phyloP scores from a whole-genome alignment of 1,140 invertebrate genomes.

The Halesus radiatus region DNA sequence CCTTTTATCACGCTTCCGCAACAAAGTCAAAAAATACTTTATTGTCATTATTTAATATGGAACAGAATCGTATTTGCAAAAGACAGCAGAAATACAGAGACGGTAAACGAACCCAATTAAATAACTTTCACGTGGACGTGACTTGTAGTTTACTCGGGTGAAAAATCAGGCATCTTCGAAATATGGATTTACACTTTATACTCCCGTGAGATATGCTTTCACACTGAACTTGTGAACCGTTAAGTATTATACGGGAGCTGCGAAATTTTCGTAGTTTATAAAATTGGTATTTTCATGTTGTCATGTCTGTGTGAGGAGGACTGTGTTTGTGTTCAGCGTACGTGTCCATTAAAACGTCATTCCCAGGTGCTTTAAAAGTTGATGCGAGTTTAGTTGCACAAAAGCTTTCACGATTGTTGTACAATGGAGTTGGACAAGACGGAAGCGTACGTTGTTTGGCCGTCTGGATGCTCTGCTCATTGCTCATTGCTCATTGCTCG shows the following conservation, averaged over 20 bases:
- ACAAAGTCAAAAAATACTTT: no score
- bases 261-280: not conserved
- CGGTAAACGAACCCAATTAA: no score
- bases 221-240: no score
- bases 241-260: not conserved
- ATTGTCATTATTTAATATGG: no score
- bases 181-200: no score
- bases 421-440: not conserved
- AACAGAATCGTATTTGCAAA: no score
- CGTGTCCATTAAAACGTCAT: slow-evolving; percentile 11
- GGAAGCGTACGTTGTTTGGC: not conserved
- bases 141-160: no score
- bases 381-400: slow-evolving; percentile 13
- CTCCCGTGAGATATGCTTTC: no score
- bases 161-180: no score
- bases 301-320: not conserved
- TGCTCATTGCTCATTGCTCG: not conserved
- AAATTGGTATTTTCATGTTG: not conserved
- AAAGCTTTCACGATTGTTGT: slow-evolving; percentile 9
- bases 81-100: no score
- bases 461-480: not conserved
- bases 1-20: no score
- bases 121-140: no score
- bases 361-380: slow-evolving; percentile 19
- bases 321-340: not conserved